These are phyloP conservation scores for Sinocyclocheilus maitianheensis DNA, from an alignment of 2,113 vertebrate species.

Conservation along the genomic window DNA sequence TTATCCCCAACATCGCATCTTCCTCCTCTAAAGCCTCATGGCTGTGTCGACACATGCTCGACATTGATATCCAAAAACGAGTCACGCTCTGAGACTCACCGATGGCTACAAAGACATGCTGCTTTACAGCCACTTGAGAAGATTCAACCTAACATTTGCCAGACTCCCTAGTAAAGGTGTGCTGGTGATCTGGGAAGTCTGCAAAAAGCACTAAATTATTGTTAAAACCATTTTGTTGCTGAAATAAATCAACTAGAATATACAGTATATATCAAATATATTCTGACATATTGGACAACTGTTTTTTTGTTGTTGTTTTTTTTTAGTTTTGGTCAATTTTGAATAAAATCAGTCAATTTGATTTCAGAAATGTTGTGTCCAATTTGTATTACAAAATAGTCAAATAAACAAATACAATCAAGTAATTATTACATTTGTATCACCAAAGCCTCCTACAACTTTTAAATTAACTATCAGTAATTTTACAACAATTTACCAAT, in stretches of 20 bases:
- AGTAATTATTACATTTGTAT: not conserved
- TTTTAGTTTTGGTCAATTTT: too few relatives aligned
- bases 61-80: not conserved
- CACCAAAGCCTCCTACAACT: not conserved
- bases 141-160: not conserved
- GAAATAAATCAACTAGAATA: too few relatives aligned
- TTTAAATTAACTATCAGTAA: too few relatives aligned
- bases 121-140: conserved; percentile 44
- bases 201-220: too few relatives aligned
- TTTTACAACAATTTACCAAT: too few relatives aligned
- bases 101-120: conserved; percentile 39
- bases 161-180: not conserved
- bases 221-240: not conserved
- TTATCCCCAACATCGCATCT: conserved; percentile 38
- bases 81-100: not conserved
- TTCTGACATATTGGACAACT: too few relatives aligned
- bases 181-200: not conserved
- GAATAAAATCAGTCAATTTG: not conserved
- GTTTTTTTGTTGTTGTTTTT: too few relatives aligned
- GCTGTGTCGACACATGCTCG: not conserved
- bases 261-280: too few relatives aligned
- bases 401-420: not conserved
- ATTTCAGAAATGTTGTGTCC: not conserved
- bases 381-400: not conserved
- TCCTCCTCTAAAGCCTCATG: conserved; percentile 37